Base-by-base conservation (phyloP, 2,888 invertebrate species). In the Chloroclysta siterata region DNA sequence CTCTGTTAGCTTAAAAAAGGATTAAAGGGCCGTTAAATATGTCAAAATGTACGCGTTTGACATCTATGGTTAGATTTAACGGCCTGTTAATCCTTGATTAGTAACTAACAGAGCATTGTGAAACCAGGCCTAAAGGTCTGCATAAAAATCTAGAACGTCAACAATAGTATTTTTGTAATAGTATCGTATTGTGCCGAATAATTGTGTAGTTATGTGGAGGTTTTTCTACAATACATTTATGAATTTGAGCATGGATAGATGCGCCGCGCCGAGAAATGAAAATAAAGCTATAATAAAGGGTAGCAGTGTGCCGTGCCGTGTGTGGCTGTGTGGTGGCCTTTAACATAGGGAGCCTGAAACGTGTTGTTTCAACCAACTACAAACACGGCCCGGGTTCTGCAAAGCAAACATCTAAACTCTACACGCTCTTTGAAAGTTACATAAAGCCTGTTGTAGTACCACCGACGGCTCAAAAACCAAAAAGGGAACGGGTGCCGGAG, bases 361-460 rank as follows among this genome's bases (percentile, higher is more conserved):
- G 77, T 81, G 80, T 81, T 81, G 73, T 83, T 84, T 73, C 70
- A 81, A 81, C 79, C 76, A 72, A 79, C 74, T 76, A 72, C 66
- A 76, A 74, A 77, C 74, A 75, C 62, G 54, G 70, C 60, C 60
- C 67, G 59, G 44, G 59, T 56, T 70, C 66, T 47, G 69, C 69
- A 76, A 77, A 73, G 70, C 72, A 78, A 81, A 78, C 72, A 77
- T 57, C 60, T 59, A 72, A 73, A 65, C 44, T 63, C 56, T 61
- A 46, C 60, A 69, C 62, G 59, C 62, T 54, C 61, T 63, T 50
- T 66, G 55, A 66, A 55, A 46, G 36, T 36, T 55, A 36, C 46
- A 36, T 47, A 33, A 22, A 29, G 29, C 44, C 10, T 14, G 51
- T 36, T 66, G 62, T 50, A 17, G 36, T 53, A 59, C n/a, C n/a